Base-by-base conservation (phyloP, 2,888 invertebrate species). In the Gymnoscelis rufifasciata region DNA sequence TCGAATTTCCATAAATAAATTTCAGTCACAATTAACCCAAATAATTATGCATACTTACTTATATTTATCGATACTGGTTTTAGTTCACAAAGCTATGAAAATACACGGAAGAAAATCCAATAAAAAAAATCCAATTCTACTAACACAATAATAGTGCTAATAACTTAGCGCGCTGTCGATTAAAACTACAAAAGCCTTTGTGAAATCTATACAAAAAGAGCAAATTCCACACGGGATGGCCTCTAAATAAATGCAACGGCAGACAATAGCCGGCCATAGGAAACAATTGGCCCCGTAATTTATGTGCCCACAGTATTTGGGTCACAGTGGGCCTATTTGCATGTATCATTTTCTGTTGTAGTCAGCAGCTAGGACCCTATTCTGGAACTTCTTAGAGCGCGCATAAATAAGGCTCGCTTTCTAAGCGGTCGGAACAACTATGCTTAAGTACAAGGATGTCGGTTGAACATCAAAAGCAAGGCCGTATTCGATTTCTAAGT, bases 261-360 rank as follows among this genome's bases (percentile, higher is more conserved):
- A 66, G 62, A 66, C 74, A 74, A 79, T 74, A 66, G 71, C 56
- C 57, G 53, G 60, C 64, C 68, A 75, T 74, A 73, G 74, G 72
- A 83, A 83, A 82, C 82, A 83, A 83, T 82, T 82, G 80, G 63
- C 64, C 57, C 51, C 48, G 70, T 75, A 78, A 82, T 82, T 80
- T 81, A 83, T 77, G 73, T 68, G 53, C 51, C 75, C 74, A 65
- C 66, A 59, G 62, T 68, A 66, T 70, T 68, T 68, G 67, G 75
- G 74, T 66, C 68, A 64, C 58, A 54, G 49, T 52, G 54, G 12
- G 40, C 48, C 57, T 54, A 56, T 58, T 58, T 58, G 58, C 58
- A 56, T 58, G 56, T 58, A 58, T 58, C 58, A 58, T 58, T 54
- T 57, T 56, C 45, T 52, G 48, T 45, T 45, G 40, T 51, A 57